Conservation (phyloP, 2,888 invertebrate species). For the Melitaea athalia region DNA sequence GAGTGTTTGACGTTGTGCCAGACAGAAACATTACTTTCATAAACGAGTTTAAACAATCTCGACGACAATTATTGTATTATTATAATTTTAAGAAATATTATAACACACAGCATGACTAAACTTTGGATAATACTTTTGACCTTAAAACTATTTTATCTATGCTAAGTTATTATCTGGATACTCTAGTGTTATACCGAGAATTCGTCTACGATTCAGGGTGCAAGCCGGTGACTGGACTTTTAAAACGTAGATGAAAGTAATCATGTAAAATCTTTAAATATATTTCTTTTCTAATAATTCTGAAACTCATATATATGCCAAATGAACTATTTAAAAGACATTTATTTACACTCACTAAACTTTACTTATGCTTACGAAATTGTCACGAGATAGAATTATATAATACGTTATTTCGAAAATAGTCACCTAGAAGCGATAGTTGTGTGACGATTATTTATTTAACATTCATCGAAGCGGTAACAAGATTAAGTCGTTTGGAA, state of each 20-base stretch:
- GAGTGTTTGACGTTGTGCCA: constrained; percentile 53
- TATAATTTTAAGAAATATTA: constrained; percentile 66
- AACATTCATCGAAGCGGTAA: constrained; percentile 72
- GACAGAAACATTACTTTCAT: constrained; percentile 42
- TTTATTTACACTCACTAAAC: constrained; percentile 72
- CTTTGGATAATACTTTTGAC: constrained; percentile 80
- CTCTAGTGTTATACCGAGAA: constrained; percentile 66
- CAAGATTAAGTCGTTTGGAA: constrained; percentile 62
- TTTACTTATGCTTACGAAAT: constrained; percentile 67
- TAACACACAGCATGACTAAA: constrained; percentile 78
- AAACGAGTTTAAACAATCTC: constrained; percentile 33
- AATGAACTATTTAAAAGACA: constrained; percentile 53
- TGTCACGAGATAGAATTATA: constrained; percentile 52
- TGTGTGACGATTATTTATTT: constrained; percentile 64
- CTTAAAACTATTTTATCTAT: constrained; percentile 72
- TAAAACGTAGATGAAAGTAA: constrained; percentile 58
- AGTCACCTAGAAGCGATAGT: constrained; percentile 74
- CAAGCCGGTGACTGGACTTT: constrained; percentile 62
- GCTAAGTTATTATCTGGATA: constrained; percentile 78
- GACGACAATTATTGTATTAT: constrained; percentile 51
- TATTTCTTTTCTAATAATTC: constrained; percentile 41
- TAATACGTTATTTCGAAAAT: constrained; percentile 46
- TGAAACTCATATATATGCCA: constrained; percentile 55
- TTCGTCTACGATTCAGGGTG: constrained; percentile 60
- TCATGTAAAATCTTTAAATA: constrained; percentile 38